Evolutionary conservation across 2,888 invertebrate genomes (phyloP), one percentile per base, ranked within the genome.

Genomic region (Cordylochernes scorpioides): DNA sequence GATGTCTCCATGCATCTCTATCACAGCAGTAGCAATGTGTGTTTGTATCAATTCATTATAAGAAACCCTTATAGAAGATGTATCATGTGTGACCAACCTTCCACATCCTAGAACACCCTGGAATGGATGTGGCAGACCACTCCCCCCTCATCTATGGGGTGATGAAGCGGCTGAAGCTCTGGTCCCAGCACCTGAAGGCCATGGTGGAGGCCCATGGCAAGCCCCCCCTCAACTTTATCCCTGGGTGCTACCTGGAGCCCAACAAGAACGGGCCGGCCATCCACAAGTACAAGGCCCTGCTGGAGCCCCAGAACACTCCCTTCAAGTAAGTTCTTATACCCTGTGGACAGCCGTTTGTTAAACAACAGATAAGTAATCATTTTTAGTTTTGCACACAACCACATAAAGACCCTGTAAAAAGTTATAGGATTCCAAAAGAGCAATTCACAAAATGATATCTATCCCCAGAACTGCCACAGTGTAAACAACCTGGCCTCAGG

Each of bases 231-330:
- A 71, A 78, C 56, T 88, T 72, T 53, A 77, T 91, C 45, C 78
- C 86, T 6, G 80, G 82, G 17, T 77, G 82, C 51, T 74, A 72
- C 51, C 67, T 80, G 3, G 77, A 80, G 48, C 69, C 65, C 37
- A 35, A 36, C n/a, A 63, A 51, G 16, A 43, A 46, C 19, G 58
- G 57, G 4, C 73, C 84, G 16, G 70, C 82, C 25, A 73, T 82
- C 44, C 72, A 78, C 48, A 91, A 86, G 57, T 88, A 88, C 57
- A 67, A 77, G 44, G 74, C 82, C 47, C 60, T 94, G 26, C 55
- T 91, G 41, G 86, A 88, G 44, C 74, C 74, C 42, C 70, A 72
- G 42, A 94, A 97, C 50, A 91, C 91, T 1, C 97, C 97, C 14
- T 97, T 97, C 57, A 62, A 63, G 65, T 66, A 50, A 53, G 62